A percentile compares a stretch with the other conserved stretches of the same genome.
These are phyloP conservation scores for Zootoca vivipara DNA, from an alignment of 2,113 vertebrate genomes.

Conservation along the genomic window DNA sequence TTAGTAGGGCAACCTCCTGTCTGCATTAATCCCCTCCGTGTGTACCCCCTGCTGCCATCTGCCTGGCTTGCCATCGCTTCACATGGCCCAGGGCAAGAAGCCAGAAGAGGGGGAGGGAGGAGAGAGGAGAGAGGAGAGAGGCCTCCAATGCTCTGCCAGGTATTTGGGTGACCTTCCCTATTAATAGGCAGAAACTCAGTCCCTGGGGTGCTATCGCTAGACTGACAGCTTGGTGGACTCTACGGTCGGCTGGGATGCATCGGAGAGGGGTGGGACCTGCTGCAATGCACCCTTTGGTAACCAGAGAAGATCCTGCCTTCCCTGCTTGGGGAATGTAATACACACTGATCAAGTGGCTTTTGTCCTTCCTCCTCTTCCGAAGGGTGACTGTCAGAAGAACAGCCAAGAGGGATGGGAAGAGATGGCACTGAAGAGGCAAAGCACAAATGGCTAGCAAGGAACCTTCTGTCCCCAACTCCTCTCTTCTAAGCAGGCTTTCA, in stretches of 20 bases:
- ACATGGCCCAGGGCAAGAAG: neutral
- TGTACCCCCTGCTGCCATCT: neutral
- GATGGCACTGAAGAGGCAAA: neutral
- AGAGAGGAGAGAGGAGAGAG: rapidly evolving
- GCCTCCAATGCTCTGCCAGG: rapidly evolving
- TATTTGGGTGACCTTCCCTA: neutral
- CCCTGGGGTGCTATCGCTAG: rapidly evolving
- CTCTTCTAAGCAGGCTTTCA: neutral
- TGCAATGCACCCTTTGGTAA: neutral
- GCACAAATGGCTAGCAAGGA: neutral
- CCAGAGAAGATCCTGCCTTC: neutral
- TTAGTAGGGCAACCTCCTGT: neutral
- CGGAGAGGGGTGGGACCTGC: neutral
- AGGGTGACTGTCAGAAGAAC: neutral
- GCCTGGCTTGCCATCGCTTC: rapidly evolving
- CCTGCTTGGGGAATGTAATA: neutral
- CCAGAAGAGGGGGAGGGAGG: rapidly evolving
- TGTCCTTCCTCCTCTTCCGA: conserved; percentile 7
- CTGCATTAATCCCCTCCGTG: neutral
- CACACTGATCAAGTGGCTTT: neutral
- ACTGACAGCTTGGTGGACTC: neutral
- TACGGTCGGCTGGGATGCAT: rapidly evolving
- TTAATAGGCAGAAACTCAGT: rapidly evolving
- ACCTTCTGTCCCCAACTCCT: neutral
- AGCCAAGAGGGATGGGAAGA: rapidly evolving